Conservation (phyloP, 1,140 invertebrate genomes). For the Lysiphlebus fabarum region DNA sequence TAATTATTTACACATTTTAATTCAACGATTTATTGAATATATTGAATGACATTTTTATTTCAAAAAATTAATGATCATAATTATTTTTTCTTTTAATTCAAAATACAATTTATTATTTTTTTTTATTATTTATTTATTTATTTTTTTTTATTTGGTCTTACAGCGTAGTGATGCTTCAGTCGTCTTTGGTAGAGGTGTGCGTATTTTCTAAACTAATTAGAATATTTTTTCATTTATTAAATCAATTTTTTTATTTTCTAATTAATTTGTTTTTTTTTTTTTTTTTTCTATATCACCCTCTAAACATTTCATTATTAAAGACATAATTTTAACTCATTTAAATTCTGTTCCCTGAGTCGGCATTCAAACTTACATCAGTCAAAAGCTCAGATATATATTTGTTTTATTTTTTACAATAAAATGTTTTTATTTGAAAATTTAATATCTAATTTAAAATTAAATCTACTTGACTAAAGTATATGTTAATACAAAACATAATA, state of each 20-base stretch:
- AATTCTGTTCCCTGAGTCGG: conserved; percentile 49
- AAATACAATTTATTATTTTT: conserved; percentile 4
- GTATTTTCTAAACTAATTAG: conserved; percentile 22
- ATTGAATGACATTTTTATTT: no score
- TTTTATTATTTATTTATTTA: conserved; percentile 21
- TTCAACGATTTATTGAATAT: no score
- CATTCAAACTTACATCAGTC: conserved; percentile 48
- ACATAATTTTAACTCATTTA: conserved; percentile 33
- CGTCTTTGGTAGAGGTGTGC: conserved; percentile 46
- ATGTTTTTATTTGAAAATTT: no score
- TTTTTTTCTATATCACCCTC: conserved; percentile 24
- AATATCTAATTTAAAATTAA: no score
- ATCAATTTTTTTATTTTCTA: not conserved
- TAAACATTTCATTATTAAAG: conserved; percentile 14
- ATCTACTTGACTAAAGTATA: no score
- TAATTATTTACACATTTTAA: no score
- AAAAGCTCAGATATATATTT: conserved; percentile 31
- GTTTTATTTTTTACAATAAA: conserved; percentile 23
- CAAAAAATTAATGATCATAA: not conserved
- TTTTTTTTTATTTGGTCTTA: conserved; percentile 43
- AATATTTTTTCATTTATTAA: conserved; percentile 17
- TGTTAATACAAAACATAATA: no score
- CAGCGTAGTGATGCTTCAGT: conserved; percentile 43
- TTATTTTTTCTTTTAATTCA: not conserved
- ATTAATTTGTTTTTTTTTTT: conserved; percentile 2